Evolutionary conservation across 2,888 invertebrate species (phyloP).

Genomic region (Antitype chi): DNA sequence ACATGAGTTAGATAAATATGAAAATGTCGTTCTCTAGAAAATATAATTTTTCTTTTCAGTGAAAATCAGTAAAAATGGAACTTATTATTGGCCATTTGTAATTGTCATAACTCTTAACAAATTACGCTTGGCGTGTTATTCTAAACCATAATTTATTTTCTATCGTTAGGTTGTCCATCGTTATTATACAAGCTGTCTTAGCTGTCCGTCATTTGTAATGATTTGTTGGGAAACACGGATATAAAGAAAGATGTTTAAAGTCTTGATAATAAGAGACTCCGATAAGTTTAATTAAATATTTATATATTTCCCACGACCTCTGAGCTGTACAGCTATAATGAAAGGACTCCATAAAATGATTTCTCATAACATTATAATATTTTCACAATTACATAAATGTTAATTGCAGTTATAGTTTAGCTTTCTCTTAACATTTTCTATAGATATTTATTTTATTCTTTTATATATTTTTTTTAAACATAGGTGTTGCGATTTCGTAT

Average conservation of each 20-base stretch:
- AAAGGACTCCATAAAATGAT: not conserved
- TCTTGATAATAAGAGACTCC: conserved; percentile 19
- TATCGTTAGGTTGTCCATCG: conserved; percentile 33
- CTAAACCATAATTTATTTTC: conserved; percentile 38
- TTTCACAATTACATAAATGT: conserved; percentile 17
- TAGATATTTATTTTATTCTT: not conserved
- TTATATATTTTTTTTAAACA: not conserved
- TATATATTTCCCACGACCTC: conserved; percentile 4
- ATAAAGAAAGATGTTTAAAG: conserved; percentile 17
- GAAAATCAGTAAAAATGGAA: conserved; percentile 49
- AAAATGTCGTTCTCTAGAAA: conserved; percentile 66
- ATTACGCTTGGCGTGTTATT: conserved; percentile 39
- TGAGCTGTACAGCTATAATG: conserved; percentile 1
- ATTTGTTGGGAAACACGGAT: conserved; percentile 51
- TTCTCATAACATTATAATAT: conserved; percentile 21
- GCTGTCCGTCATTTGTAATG: conserved; percentile 48
- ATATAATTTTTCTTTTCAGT: conserved; percentile 60
- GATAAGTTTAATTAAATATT: conserved; percentile 30
- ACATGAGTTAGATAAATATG: conserved; percentile 68
- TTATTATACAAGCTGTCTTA: conserved; percentile 24
- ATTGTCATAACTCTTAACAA: conserved; percentile 46
- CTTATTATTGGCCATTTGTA: conserved; percentile 53
- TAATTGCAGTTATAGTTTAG: conserved; percentile 18
- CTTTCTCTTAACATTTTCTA: conserved; percentile 29
- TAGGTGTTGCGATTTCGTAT: not conserved